Evolutionary conservation across 2,797 vertebrate species (phyloP), one percentile per base, ranked within the genome.

Genomic region (Neomorphus geoffroyi): DNA sequence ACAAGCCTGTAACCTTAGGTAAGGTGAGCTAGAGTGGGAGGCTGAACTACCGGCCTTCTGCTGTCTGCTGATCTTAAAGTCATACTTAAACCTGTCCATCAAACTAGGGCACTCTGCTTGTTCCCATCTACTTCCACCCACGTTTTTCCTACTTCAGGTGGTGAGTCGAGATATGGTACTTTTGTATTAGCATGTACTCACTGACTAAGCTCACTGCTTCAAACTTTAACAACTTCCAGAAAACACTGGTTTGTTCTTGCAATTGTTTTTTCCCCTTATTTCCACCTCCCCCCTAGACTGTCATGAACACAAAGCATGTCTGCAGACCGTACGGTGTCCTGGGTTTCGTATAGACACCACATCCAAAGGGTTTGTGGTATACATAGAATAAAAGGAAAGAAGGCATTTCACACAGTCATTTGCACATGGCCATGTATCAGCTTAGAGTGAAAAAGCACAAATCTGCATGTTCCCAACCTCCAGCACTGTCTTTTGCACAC

Each of bases 11-110:
- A 60, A 75, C 86, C 58, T 62, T 21, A 70, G 80, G 18, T n/a
- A 86, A 70, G 73, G 83, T 62, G 73, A 84, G 27, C 13, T 69
- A 10, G 88, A 93, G 90, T 93, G 72, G 85, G 91, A 94, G 93
- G 64, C 35, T 84, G 35, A 60, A 50, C 77, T 37, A n/a, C 32
- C 8, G 27, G 37, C 14, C 46, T 41, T 56, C 54, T 81, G 39
- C 77, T 1, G 10, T 80, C 66, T 80, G 69, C 64, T 72, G 41
- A 90, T 77, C 72, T 86, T 14, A 35, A 26, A 43, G 32, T 48
- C 21, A 0, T 24, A 48, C 37, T 56, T 70, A 24, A 82, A 18
- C 30, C 46, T 50, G 9, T 39, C 83, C 53, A 32, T 91, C 73
- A 87, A 67, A 86, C 78, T 18, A 46, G 53, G 48, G 50, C 67